Base-by-base conservation (phyloP, 2,888 invertebrate species). In the Noctua pronuba region DNA sequence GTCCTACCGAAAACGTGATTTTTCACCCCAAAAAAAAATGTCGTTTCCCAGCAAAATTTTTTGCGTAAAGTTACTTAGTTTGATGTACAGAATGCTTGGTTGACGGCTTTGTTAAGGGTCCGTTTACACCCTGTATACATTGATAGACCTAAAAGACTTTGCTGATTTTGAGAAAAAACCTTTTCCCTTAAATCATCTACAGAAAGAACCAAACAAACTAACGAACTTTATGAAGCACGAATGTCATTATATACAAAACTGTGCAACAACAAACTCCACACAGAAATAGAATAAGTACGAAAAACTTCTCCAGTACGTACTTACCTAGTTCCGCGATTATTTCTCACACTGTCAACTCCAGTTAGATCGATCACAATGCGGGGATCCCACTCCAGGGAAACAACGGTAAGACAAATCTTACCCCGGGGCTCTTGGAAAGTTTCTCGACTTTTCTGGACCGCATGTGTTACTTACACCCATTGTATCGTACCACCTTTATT, bases 331-430 rank as follows among this genome's bases (percentile, higher is more conserved):
- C 11, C 52, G 49, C 75, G 64, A 82, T 85, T 85, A 65, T 86
- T 86, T 83, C 66, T 74, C 62, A 62, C 55, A 64, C 74, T 82
- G 78, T 80, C 86, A 71, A 79, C 81, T 81, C 67, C 81, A 84
- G 78, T 84, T 86, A 77, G 79, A 90, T 90, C 87, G 84, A 90
- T 90, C 84, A 83, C 82, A 80, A 79, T 73, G 73, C 77, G 80
- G 80, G 77, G 75, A 83, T 86, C 64, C 73, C 65, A 79, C 88
- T 86, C 88, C 67, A 64, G 85, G 86, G 90, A 86, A 82, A 85
- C 80, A 75, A 65, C 77, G 83, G 76, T 82, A 84, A 89, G 89
- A 90, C 90, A 86, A 90, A 90, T 90, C 86, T 86, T 84, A 83
- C 75, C 62, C 73, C 31, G 65, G 78, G 78, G 75, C 83, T 79